phyloP scores from a whole-genome alignment of 2,113 vertebrate genomes.

The Phoxinus phoxinus region DNA sequence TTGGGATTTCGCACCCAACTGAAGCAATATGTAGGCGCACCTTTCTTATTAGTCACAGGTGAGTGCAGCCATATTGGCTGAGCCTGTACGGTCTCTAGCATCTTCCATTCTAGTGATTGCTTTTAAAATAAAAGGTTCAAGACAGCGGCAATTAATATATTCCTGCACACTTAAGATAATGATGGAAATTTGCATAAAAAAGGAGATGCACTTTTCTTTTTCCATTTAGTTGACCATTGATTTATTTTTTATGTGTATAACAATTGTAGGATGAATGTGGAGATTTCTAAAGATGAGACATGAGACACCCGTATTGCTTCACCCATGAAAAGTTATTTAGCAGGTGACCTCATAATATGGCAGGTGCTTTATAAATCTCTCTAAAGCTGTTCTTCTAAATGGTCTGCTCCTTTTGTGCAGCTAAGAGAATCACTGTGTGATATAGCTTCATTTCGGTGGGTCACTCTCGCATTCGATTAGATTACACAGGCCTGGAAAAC shows the following conservation, averaged over 20 bases:
- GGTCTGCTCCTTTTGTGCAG: background rate
- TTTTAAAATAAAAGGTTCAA: background rate
- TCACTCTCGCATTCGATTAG: constrained; percentile 20
- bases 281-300: background rate
- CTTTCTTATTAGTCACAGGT: background rate
- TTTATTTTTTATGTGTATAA: background rate
- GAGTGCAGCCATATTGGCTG: background rate
- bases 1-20: background rate
- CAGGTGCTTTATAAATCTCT: background rate
- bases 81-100: background rate
- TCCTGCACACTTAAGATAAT: background rate
- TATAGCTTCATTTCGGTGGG: background rate
- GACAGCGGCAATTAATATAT: background rate
- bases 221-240: no score
- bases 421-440: background rate
- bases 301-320: background rate
- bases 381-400: background rate
- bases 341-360: background rate
- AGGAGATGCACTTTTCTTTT: background rate
- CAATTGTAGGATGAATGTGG: background rate
- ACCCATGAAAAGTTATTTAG: background rate
- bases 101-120: background rate
- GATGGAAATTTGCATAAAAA: background rate
- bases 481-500: constrained; percentile 26
- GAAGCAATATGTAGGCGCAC: background rate